Evolutionary conservation across 2,113 vertebrate genomes (phyloP).

Genomic region (Dromaius novaehollandiae): DNA sequence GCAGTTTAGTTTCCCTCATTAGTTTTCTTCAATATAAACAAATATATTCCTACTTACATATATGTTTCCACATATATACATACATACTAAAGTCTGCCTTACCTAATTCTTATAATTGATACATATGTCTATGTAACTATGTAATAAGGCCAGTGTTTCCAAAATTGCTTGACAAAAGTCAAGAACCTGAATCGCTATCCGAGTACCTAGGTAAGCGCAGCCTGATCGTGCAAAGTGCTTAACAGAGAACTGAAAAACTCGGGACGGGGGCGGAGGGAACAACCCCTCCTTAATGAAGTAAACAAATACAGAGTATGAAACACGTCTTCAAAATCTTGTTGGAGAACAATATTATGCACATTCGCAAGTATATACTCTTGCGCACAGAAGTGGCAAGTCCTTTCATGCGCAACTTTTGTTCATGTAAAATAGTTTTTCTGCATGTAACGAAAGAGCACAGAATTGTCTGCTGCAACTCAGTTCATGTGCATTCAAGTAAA

Average conservation of each 20-base stretch:
- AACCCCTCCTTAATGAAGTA: background rate
- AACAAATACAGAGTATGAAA: background rate
- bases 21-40: background rate
- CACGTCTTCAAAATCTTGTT: background rate
- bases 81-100: background rate
- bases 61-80: background rate
- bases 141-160: background rate
- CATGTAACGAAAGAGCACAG: background rate
- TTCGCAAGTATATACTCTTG: background rate
- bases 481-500: background rate
- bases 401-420: background rate
- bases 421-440: rapidly evolving
- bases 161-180: background rate
- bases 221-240: background rate
- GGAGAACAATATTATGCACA: background rate
- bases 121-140: background rate
- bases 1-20: background rate
- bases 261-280: too few relatives aligned
- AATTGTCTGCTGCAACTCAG: background rate
- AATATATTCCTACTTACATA: background rate
- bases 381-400: background rate
- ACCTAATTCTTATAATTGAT: background rate
- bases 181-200: background rate
- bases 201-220: background rate
- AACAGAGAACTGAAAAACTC: background rate